Evolutionary conservation across 2,888 invertebrate genomes (phyloP).

Genomic region (Adineta ricciae): DNA sequence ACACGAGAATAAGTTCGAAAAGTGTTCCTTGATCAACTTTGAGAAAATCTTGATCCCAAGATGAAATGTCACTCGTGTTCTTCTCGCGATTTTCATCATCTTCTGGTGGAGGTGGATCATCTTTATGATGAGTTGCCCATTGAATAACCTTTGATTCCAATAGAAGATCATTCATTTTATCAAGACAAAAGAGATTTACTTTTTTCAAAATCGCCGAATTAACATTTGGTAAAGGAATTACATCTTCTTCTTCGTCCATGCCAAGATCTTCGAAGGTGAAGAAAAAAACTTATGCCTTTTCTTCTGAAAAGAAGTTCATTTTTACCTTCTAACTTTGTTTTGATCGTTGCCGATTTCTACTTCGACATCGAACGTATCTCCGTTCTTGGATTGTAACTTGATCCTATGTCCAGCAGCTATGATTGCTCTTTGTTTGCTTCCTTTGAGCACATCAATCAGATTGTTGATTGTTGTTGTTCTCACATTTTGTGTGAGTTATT

Average conservation of each 20-base stretch:
- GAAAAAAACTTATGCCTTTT: neutral
- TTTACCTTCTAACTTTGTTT: slow-evolving; percentile 79
- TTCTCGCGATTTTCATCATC: slow-evolving; percentile 96
- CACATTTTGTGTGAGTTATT: no score
- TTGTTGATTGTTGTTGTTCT: no score
- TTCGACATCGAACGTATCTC: slow-evolving; percentile 87
- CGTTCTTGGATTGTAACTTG: slow-evolving; percentile 84
- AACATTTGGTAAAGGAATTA: slow-evolving; percentile 89
- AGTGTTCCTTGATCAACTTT: slow-evolving; percentile 95
- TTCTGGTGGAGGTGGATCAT: slow-evolving; percentile 73
- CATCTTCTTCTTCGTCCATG: slow-evolving; percentile 60
- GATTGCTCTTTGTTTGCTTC: neutral
- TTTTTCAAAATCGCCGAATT: slow-evolving; percentile 90
- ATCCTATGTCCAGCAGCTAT: slow-evolving; percentile 56
- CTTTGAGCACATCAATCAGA: no score
- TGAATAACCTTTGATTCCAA: slow-evolving; percentile 40
- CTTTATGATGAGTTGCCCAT: slow-evolving; percentile 56
- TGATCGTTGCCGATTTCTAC: slow-evolving; percentile 93
- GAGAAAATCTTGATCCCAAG: slow-evolving; percentile 96
- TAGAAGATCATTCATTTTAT: no score
- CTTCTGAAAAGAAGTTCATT: neutral
- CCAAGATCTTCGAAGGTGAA: slow-evolving; percentile 48
- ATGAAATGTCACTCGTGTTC: slow-evolving; percentile 93
- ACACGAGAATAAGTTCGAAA: slow-evolving; percentile 73
- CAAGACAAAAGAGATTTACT: slow-evolving; percentile 50